These are phyloP conservation scores for Anser cygnoides DNA, from an alignment of 2,113 vertebrate genomes.

Conservation along the genomic window DNA sequence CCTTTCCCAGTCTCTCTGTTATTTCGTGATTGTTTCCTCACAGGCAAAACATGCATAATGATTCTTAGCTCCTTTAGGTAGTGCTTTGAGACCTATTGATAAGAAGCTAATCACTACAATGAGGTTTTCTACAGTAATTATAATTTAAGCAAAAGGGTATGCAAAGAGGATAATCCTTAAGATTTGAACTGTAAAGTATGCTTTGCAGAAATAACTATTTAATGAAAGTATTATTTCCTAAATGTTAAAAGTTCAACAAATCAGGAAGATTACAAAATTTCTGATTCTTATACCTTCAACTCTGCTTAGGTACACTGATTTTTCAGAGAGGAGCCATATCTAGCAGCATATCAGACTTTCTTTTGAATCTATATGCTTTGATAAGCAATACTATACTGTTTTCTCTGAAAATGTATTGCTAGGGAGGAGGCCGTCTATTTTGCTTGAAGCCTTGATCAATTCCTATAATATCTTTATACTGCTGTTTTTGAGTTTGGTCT, in stretches of 20 bases:
- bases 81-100: neutral
- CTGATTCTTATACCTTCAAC: neutral
- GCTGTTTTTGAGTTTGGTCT: neutral
- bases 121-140: neutral
- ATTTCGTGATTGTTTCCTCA: neutral
- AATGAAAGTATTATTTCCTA: neutral
- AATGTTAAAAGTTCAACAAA: neutral
- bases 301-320: neutral
- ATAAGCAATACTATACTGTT: neutral
- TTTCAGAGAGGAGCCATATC: neutral
- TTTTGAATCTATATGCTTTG: neutral
- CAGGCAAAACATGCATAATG: neutral
- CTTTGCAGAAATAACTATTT: neutral
- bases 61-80: neutral
- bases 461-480: neutral
- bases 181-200: neutral
- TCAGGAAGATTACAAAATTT: neutral
- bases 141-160: neutral
- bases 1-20: neutral
- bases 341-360: neutral
- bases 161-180: neutral
- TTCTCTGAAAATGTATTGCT: neutral
- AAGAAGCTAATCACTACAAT: neutral
- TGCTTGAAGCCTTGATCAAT: neutral
- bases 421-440: neutral